These are phyloP conservation scores for Bubo bubo DNA, from an alignment of 2,113 vertebrate species.

Conservation along the genomic window DNA sequence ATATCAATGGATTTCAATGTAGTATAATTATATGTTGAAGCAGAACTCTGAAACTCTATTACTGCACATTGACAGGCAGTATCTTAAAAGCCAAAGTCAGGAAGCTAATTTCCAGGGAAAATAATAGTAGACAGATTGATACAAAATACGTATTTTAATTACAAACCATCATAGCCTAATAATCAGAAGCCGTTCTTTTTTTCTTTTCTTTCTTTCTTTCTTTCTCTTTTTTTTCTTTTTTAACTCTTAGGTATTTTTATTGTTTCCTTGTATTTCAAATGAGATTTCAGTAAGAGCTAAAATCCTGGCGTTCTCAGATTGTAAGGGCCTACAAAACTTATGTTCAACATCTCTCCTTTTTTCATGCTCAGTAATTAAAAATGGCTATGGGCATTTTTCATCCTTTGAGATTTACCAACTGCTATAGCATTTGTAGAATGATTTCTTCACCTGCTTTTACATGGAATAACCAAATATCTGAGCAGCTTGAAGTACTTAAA, in stretches of 20 bases:
- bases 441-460: constrained; percentile 77
- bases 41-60: constrained; percentile 51
- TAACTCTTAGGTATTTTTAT: not conserved
- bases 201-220: accelerated
- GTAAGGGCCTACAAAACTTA: constrained; percentile 66
- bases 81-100: constrained; percentile 35
- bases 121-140: constrained; percentile 39
- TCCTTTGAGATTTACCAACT: constrained; percentile 80
- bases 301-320: constrained; percentile 36
- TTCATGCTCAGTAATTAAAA: constrained; percentile 81
- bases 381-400: constrained; percentile 79
- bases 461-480: constrained; percentile 74
- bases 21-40: constrained; percentile 43
- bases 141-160: constrained; percentile 52
- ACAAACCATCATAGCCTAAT: not conserved
- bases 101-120: constrained; percentile 49
- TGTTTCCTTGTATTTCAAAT: constrained; percentile 39
- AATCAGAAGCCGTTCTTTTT: not conserved
- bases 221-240: not conserved
- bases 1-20: constrained; percentile 51
- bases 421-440: constrained; percentile 75
- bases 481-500: constrained; percentile 65
- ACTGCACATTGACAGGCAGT: constrained; percentile 17
- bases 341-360: constrained; percentile 67
- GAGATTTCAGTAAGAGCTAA: constrained; percentile 12